phyloP scores from a whole-genome alignment of 2,888 invertebrate species.

The Caenorhabditis angaria region DNA sequence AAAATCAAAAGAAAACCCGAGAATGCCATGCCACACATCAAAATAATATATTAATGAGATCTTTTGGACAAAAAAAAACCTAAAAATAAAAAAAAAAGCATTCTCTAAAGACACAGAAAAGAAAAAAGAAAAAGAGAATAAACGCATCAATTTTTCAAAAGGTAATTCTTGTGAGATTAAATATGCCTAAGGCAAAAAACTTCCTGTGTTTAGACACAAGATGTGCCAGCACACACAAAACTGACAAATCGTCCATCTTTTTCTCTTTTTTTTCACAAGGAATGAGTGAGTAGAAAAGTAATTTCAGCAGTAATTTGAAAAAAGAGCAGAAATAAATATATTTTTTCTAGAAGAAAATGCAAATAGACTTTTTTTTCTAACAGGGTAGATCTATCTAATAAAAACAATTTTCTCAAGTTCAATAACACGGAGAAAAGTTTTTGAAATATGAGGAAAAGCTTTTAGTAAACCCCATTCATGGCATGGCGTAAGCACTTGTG shows the following conservation, averaged over 20 bases:
- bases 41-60: no score
- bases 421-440: no score
- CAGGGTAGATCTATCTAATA: no score
- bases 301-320: neutral
- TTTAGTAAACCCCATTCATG: constrained; percentile 1
- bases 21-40: no score
- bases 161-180: constrained; percentile 5
- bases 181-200: constrained; percentile 1
- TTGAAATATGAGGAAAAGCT: constrained; percentile 3
- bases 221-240: neutral
- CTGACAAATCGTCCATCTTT: neutral
- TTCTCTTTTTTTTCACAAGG: neutral
- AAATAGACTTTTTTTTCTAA: no score
- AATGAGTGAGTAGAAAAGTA: neutral
- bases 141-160: constrained; percentile 37
- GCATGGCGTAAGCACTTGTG: neutral
- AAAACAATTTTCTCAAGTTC: no score
- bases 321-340: no score
- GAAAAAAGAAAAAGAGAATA: neutral
- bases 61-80: neutral
- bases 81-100: constrained; percentile 8
- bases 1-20: no score
- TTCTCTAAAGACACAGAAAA: constrained; percentile 5
- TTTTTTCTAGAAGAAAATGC: no score
- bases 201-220: constrained; percentile 1